phyloP scores from a whole-genome alignment of 2,797 vertebrate genomes.

The Uromys caudimaculatus region DNA sequence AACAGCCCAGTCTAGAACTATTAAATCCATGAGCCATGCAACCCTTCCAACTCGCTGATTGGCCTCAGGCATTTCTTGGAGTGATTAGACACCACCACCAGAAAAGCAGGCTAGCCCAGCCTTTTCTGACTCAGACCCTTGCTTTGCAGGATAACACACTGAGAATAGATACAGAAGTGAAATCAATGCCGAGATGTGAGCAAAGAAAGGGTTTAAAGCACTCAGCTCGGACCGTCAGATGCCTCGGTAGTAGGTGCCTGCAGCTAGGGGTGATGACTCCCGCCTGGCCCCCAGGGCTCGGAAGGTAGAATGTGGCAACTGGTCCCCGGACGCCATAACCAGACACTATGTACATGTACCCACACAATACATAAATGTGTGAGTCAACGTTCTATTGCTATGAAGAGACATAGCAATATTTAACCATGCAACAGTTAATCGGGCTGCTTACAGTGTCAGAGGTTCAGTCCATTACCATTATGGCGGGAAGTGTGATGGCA shows the following conservation, averaged over 20 bases:
- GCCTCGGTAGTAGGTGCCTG: not conserved
- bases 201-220: not conserved
- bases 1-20: not conserved
- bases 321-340: not conserved
- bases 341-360: not conserved
- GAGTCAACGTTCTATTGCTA: not conserved
- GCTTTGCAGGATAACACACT: not conserved
- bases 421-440: not conserved
- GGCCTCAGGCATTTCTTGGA: not conserved
- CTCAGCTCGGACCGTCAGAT: not conserved
- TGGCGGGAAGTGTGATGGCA: not conserved
- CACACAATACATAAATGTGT: not conserved
- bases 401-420: not conserved
- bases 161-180: not conserved
- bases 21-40: not conserved
- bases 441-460: not conserved
- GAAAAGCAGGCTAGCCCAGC: accelerated
- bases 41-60: not conserved
- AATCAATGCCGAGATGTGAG: not conserved
- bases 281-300: not conserved
- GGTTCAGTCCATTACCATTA: not conserved
- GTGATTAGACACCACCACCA: not conserved
- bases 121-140: not conserved
- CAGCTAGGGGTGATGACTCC: not conserved
- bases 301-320: not conserved